A percentile compares a stretch with the other conserved stretches of the same genome.
Conservation (phyloP, 2,888 invertebrate genomes). For the Gymnocheta viridis region DNA sequence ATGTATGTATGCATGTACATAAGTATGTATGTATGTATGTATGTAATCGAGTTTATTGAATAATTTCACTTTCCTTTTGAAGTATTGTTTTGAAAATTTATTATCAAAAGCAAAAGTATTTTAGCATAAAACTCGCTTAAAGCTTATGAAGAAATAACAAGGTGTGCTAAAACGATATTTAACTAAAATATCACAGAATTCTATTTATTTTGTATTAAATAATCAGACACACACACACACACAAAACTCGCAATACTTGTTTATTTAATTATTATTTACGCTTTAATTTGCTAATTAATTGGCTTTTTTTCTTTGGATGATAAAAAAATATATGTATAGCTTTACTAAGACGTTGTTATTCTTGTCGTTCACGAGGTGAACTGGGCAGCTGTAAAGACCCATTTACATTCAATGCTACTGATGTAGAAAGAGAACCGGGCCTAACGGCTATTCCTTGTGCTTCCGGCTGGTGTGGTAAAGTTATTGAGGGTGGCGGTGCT, state of each 20-base stretch:
- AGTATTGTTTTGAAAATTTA: neutral
- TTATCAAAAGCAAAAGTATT: neutral
- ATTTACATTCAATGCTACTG: constrained; percentile 90
- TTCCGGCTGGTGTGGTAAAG: constrained; percentile 96
- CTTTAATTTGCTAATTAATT: constrained; percentile 60
- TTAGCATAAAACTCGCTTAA: neutral
- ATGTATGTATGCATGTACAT: neutral
- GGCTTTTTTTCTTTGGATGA: constrained; percentile 58
- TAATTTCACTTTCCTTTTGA: constrained; percentile 28
- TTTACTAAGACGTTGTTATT: constrained; percentile 88
- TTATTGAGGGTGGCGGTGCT: constrained; percentile 90
- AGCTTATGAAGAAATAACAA: neutral
- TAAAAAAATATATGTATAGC: constrained; percentile 82
- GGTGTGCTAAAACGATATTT: constrained; percentile 12
- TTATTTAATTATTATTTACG: neutral
- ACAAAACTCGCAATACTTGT: constrained; percentile 26
- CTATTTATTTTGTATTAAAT: constrained; percentile 25
- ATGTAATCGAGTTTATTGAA: neutral
- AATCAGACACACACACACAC: no score
- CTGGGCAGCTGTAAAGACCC: constrained; percentile 94
- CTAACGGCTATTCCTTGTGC: constrained; percentile 91
- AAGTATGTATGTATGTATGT: neutral
- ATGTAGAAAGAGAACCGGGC: constrained; percentile 87
- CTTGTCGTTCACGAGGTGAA: constrained; percentile 93
- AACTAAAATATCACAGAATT: constrained; percentile 19